These are phyloP conservation scores for Tachina fera DNA, from an alignment of 2,888 invertebrate species.

Conservation along the genomic window DNA sequence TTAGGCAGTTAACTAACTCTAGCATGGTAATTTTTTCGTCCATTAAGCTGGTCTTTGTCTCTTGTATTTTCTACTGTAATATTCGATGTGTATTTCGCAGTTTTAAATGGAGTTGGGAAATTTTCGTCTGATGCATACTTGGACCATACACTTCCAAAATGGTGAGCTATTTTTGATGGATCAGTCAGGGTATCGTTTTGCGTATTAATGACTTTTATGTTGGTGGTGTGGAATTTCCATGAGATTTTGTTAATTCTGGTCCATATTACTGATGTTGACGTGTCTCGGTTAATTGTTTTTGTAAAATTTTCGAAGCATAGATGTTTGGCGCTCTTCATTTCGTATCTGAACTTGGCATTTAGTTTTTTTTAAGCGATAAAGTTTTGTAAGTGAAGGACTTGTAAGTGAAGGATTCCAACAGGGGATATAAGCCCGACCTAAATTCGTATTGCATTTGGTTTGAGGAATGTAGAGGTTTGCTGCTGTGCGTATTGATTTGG, in stretches of 20 bases:
- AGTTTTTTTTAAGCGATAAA: slow-evolving; percentile 12
- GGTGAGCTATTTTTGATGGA: not conserved
- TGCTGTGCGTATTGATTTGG: slow-evolving; percentile 9
- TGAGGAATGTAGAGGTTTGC: slow-evolving; percentile 5
- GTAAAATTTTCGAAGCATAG: slow-evolving; percentile 19
- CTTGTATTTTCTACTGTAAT: not conserved
- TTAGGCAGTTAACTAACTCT: not conserved
- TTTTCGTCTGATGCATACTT: slow-evolving; percentile 34
- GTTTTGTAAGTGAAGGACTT: slow-evolving; percentile 1
- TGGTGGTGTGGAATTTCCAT: not conserved
- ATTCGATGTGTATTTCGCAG: not conserved
- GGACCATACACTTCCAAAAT: slow-evolving; percentile 21
- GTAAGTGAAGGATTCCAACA: slow-evolving; percentile 1
- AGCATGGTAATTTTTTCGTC: slow-evolving; percentile 13
- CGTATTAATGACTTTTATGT: not conserved
- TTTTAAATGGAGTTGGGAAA: not conserved
- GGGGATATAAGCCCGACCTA: not conserved
- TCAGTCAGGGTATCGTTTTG: not conserved
- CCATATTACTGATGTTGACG: slow-evolving; percentile 13
- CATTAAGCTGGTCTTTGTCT: not conserved
- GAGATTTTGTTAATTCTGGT: slow-evolving; percentile 17
- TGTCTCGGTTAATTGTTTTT: slow-evolving; percentile 25
- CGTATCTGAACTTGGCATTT: slow-evolving; percentile 14
- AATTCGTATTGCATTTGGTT: not conserved
- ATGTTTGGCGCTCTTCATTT: slow-evolving; percentile 16